phyloP scores from a whole-genome alignment of 2,888 invertebrate species.

The Leptinotarsa haldemani region DNA sequence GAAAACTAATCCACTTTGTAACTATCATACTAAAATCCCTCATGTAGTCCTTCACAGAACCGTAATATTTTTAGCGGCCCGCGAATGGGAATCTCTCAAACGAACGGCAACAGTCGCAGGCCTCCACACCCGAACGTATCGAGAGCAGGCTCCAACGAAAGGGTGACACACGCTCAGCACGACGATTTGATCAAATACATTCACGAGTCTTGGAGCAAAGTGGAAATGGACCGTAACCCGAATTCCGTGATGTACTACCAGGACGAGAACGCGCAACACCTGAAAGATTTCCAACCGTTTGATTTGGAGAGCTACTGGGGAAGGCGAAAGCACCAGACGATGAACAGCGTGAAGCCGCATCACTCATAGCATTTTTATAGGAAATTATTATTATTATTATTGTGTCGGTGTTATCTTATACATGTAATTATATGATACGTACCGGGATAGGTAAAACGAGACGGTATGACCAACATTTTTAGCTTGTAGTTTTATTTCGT shows the following conservation, averaged over 20 bases:
- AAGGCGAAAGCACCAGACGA: constrained; percentile 76
- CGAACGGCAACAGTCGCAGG: constrained; percentile 58
- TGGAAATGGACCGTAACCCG: constrained; percentile 56
- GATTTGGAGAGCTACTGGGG: constrained; percentile 84
- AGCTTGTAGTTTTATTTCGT: neutral
- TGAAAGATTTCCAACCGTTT: constrained; percentile 81
- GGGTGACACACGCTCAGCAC: constrained; percentile 68
- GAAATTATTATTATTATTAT: constrained; percentile 27
- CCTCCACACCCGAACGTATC: constrained; percentile 54
- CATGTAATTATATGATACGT: constrained; percentile 16
- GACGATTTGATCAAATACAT: constrained; percentile 85
- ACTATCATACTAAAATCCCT: neutral
- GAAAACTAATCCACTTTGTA: neutral
- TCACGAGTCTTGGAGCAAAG: constrained; percentile 77
- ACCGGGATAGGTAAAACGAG: neutral
- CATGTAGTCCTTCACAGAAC: constrained; percentile 6
- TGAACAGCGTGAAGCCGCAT: constrained; percentile 70
- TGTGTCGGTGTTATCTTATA: constrained; percentile 33
- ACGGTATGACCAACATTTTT: neutral
- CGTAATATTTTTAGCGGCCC: constrained; percentile 58
- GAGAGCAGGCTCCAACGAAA: constrained; percentile 52
- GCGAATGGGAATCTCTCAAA: constrained; percentile 63
- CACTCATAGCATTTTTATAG: constrained; percentile 58
- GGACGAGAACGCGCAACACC: constrained; percentile 69
- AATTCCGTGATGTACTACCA: constrained; percentile 74